These are phyloP conservation scores for Cyprinodon tularosa DNA, from an alignment of 2,113 vertebrate genomes.

Conservation along the genomic window DNA sequence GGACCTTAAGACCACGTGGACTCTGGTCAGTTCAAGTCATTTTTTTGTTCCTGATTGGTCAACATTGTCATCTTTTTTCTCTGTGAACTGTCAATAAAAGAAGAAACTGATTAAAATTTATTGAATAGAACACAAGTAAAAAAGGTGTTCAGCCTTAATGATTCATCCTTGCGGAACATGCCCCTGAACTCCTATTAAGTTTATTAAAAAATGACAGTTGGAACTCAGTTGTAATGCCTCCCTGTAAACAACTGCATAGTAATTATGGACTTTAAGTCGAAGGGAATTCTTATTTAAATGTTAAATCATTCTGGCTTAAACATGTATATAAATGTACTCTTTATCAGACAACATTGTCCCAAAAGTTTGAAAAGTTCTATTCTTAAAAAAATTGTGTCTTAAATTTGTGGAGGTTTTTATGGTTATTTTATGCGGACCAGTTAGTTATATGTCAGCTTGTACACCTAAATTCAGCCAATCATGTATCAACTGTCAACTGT, in stretches of 20 bases:
- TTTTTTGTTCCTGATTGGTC: background rate
- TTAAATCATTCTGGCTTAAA: too few relatives aligned
- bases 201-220: background rate
- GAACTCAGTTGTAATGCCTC: background rate
- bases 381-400: too few relatives aligned
- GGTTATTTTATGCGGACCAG: too few relatives aligned
- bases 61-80: background rate
- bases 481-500: too few relatives aligned
- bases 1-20: slow-evolving; percentile 59
- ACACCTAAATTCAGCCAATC: too few relatives aligned
- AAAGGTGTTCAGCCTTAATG: background rate
- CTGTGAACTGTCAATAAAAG: background rate
- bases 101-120: background rate
- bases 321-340: too few relatives aligned
- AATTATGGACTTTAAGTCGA: background rate
- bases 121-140: background rate
- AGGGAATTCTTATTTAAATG: too few relatives aligned
- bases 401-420: too few relatives aligned
- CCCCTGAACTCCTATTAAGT: background rate
- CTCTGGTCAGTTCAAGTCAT: slow-evolving; percentile 62
- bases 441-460: too few relatives aligned
- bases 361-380: too few relatives aligned
- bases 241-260: background rate
- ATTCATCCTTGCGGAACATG: background rate
- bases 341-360: too few relatives aligned